These are phyloP conservation scores for Conchocele bisecta DNA, from an alignment of 2,888 invertebrate genomes.

Conservation along the genomic window DNA sequence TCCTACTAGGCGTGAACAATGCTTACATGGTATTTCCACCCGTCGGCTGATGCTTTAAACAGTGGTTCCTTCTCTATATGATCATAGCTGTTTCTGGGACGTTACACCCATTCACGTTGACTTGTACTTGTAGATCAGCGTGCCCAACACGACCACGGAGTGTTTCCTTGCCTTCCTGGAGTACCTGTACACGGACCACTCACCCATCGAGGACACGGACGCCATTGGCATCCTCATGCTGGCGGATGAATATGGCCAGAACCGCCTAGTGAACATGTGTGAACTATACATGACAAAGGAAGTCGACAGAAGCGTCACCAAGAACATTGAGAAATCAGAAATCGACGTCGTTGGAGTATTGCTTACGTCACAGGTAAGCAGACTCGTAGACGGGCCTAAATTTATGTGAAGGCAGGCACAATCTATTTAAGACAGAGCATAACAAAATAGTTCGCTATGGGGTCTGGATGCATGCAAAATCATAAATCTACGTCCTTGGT, in stretches of 20 bases:
- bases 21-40: too few species aligned
- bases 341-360: slow-evolving; percentile 78
- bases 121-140: slow-evolving; percentile 57
- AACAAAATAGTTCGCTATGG: too few species aligned
- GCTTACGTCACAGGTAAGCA: slow-evolving; percentile 72
- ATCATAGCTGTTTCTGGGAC: too few species aligned
- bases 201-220: slow-evolving; percentile 76
- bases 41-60: too few species aligned
- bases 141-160: slow-evolving; percentile 65
- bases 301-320: slow-evolving; percentile 69
- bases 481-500: too few species aligned
- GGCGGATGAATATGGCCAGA: slow-evolving; percentile 76
- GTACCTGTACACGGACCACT: slow-evolving; percentile 80
- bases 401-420: too few species aligned
- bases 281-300: slow-evolving; percentile 80
- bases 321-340: slow-evolving; percentile 75
- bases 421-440: too few species aligned
- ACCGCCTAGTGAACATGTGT: slow-evolving; percentile 76
- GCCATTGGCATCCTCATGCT: slow-evolving; percentile 73
- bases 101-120: background rate
- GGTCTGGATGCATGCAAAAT: too few species aligned
- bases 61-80: too few species aligned
- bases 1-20: background rate
- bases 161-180: slow-evolving; percentile 76
- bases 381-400: too few species aligned